These are phyloP conservation scores for Uloborus diversus DNA, from an alignment of 1,140 invertebrate genomes.

Conservation along the genomic window DNA sequence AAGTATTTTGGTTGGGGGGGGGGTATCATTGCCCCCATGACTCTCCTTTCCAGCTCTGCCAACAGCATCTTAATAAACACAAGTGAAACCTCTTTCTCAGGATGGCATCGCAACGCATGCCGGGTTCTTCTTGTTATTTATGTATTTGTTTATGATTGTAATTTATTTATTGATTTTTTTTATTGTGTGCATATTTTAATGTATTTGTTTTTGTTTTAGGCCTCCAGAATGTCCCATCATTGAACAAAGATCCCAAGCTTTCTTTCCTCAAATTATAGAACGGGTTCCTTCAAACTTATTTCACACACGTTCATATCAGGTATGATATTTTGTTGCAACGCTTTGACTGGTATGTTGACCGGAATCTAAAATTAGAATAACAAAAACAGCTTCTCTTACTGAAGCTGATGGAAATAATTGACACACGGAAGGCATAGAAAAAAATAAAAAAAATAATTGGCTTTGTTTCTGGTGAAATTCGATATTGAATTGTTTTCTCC, in stretches of 20 bases:
- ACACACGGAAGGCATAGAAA: background rate
- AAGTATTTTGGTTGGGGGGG: too few relatives aligned
- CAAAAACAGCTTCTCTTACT: background rate
- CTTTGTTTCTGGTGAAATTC: background rate
- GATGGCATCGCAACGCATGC: too few relatives aligned
- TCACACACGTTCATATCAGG: conserved; percentile 7
- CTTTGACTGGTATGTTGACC: background rate
- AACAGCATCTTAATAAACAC: too few relatives aligned
- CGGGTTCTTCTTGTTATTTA: too few relatives aligned
- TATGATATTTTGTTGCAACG: background rate
- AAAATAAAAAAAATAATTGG: background rate
- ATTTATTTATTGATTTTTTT: too few relatives aligned
- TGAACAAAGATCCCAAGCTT: conserved; percentile 11
- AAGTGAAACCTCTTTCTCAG: too few relatives aligned
- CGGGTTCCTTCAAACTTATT: conserved; percentile 9
- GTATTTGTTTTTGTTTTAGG: background rate
- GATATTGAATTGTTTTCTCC: too few relatives aligned
- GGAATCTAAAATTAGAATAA: background rate
- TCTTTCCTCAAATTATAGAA: conserved; percentile 13
- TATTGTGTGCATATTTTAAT: too few relatives aligned
- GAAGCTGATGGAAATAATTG: too few relatives aligned
- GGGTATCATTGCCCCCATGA: too few relatives aligned
- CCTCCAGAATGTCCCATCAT: conserved; percentile 13
- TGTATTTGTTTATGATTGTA: too few relatives aligned
- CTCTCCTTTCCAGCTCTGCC: too few relatives aligned